A percentile compares a stretch with the other conserved stretches of the same genome.
Evolutionary conservation across 1,140 invertebrate genomes (phyloP).

Genomic region (Leguminivora glycinivorella): DNA sequence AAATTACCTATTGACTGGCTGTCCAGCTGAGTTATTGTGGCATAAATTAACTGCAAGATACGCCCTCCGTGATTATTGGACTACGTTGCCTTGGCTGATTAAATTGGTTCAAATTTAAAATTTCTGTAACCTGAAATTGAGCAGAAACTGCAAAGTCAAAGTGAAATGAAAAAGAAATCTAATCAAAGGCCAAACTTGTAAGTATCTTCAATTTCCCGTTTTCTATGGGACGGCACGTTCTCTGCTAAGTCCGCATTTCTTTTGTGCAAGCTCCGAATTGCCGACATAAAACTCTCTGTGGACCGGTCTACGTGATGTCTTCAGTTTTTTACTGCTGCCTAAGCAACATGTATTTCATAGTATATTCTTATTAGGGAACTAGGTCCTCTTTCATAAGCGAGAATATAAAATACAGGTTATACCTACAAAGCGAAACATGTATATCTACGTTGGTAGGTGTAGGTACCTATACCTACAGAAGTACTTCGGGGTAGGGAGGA

Average conservation of each 20-base stretch:
- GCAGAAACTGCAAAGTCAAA: no score
- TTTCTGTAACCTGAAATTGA: no score
- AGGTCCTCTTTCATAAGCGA: slow-evolving; percentile 47
- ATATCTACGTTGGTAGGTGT: slow-evolving; percentile 28
- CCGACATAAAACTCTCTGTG: slow-evolving; percentile 71
- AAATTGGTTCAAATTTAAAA: not conserved
- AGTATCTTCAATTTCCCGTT: not conserved
- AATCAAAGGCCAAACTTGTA: not conserved
- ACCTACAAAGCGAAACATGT: slow-evolving; percentile 38
- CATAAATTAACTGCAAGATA: slow-evolving; percentile 67
- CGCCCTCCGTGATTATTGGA: slow-evolving; percentile 50
- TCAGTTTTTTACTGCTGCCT: slow-evolving; percentile 59
- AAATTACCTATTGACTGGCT: slow-evolving; percentile 71
- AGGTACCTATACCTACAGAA: not conserved
- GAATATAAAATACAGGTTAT: slow-evolving; percentile 67
- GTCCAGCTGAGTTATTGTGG: slow-evolving; percentile 69
- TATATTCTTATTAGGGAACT: slow-evolving; percentile 67
- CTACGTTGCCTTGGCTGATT: slow-evolving; percentile 29
- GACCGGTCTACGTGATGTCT: slow-evolving; percentile 71
- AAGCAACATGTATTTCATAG: slow-evolving; percentile 53
- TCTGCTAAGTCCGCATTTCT: slow-evolving; percentile 67
- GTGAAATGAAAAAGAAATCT: no score
- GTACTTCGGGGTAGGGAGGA: no score
- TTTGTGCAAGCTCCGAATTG: slow-evolving; percentile 73
- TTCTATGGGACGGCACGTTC: slow-evolving; percentile 44